Evolutionary conservation across 2,113 vertebrate genomes (phyloP).

Genomic region (Ceyx margarethae): DNA sequence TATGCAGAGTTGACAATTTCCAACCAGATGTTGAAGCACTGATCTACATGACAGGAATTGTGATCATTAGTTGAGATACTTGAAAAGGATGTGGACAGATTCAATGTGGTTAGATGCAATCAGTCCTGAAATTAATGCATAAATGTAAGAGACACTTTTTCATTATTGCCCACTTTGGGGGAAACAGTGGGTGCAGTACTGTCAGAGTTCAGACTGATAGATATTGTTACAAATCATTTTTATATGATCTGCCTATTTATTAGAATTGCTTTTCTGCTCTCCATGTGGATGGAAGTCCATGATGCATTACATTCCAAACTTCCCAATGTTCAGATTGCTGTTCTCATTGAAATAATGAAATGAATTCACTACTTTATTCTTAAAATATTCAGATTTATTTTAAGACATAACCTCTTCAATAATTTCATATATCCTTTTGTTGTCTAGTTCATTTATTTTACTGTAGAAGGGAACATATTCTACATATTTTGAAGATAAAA

Average conservation of each 20-base stretch:
- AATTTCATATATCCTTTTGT: slow-evolving; percentile 5
- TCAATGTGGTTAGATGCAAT: slow-evolving; percentile 63
- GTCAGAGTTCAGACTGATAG: slow-evolving; percentile 69
- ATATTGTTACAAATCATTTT: slow-evolving; percentile 72
- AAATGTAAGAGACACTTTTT: slow-evolving; percentile 67
- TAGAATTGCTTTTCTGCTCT: slow-evolving; percentile 69
- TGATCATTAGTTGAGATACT: slow-evolving; percentile 52
- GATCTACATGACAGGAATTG: slow-evolving; percentile 50
- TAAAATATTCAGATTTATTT: slow-evolving; percentile 62
- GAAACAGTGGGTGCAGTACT: slow-evolving; percentile 58
- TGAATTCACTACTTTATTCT: slow-evolving; percentile 60
- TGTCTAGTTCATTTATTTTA: slow-evolving; percentile 6
- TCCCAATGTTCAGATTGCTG: slow-evolving; percentile 42
- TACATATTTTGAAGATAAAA: background rate
- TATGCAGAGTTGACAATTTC: slow-evolving; percentile 66
- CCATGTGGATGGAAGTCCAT: slow-evolving; percentile 41
- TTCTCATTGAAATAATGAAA: slow-evolving; percentile 60
- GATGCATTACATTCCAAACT: slow-evolving; percentile 61
- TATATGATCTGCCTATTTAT: slow-evolving; percentile 70
- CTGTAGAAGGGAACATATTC: background rate
- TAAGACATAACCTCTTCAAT: background rate
- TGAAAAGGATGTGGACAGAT: slow-evolving; percentile 57
- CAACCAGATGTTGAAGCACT: slow-evolving; percentile 40
- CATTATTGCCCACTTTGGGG: slow-evolving; percentile 64
- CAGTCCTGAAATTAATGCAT: slow-evolving; percentile 68